These are phyloP conservation scores for Digitonthophagus gazella DNA, from an alignment of 2,888 invertebrate genomes.

Conservation along the genomic window DNA sequence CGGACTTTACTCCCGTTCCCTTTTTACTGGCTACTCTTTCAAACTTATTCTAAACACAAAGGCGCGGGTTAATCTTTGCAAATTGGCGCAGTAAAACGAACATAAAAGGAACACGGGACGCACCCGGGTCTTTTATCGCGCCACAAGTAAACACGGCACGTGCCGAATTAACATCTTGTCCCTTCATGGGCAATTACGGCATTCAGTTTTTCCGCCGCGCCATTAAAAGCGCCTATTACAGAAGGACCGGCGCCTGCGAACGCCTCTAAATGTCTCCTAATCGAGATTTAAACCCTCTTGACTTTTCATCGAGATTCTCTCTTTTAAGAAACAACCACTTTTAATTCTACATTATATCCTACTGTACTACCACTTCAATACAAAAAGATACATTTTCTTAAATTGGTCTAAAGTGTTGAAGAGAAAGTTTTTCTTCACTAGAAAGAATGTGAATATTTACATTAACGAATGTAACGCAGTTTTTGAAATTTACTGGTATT, in stretches of 20 bases:
- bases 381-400: too few relatives aligned
- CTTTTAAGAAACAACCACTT: too few relatives aligned
- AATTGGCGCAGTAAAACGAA: conserved; percentile 8
- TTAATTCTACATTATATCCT: too few relatives aligned
- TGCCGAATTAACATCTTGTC: conserved; percentile 35
- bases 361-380: too few relatives aligned
- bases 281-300: background rate
- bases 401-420: too few relatives aligned
- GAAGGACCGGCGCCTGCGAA: background rate
- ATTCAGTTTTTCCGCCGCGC: conserved; percentile 27
- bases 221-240: background rate
- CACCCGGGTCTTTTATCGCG: background rate
- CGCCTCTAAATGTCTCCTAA: background rate
- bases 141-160: conserved; percentile 30
- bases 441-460: too few relatives aligned
- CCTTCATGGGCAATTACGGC: conserved; percentile 32
- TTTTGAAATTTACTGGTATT: too few relatives aligned
- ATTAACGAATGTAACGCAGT: too few relatives aligned
- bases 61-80: background rate
- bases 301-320: background rate
- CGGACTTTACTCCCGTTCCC: background rate
- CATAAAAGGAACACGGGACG: conserved; percentile 8
- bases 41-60: background rate
- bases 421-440: too few relatives aligned
- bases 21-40: background rate